Conservation (phyloP, 2,888 invertebrate genomes). For the Drosophila stalkeri region DNA sequence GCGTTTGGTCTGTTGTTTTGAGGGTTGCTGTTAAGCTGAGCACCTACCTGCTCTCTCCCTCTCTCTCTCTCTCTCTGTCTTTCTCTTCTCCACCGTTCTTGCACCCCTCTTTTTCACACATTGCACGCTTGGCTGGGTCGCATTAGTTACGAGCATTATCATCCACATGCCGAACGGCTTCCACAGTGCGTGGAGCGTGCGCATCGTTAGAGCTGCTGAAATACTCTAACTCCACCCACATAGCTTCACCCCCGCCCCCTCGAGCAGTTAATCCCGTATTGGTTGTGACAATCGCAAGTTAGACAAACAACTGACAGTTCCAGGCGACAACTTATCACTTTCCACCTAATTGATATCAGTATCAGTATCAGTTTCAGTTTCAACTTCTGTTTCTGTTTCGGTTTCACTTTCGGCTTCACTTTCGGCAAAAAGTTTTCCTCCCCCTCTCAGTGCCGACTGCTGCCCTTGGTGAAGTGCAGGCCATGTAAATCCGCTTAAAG, state of each 20-base stretch:
- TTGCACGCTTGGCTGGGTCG: conserved; percentile 52
- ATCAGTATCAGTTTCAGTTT: conserved; percentile 67
- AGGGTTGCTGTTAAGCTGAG: conserved; percentile 12
- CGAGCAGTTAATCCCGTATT: conserved; percentile 13
- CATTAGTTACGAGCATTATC: conserved; percentile 61
- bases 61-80: too few relatives aligned
- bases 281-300: conserved; percentile 55
- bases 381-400: conserved; percentile 61
- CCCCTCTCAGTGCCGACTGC: conserved; percentile 2
- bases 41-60: neutral
- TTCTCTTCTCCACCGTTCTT: neutral
- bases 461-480: conserved; percentile 63
- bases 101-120: conserved; percentile 23
- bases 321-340: conserved; percentile 73
- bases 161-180: conserved; percentile 66
- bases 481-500: conserved; percentile 76
- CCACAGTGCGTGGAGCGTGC: conserved; percentile 66
- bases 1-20: conserved; percentile 9
- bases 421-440: conserved; percentile 59
- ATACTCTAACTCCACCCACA: neutral
- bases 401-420: conserved; percentile 27
- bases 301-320: conserved; percentile 64
- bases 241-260: neutral
- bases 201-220: conserved; percentile 37
- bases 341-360: conserved; percentile 78